Percentiles rank a stretch among this genome's conserved stretches.
Evolutionary conservation across 2,113 vertebrate genomes (phyloP).

Genomic region (Notarius quadriscutis): DNA sequence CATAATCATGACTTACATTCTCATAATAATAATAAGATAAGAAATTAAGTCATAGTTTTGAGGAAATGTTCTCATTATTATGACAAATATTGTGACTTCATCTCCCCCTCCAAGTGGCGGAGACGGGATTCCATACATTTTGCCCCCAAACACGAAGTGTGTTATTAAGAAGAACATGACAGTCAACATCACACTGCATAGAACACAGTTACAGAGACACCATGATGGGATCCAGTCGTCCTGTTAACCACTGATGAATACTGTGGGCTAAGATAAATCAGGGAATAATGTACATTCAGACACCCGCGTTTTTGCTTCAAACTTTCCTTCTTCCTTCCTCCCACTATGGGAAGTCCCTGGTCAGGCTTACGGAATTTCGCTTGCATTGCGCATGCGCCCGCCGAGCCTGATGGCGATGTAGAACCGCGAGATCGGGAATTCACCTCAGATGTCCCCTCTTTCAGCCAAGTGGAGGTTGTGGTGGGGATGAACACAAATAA

Average conservation of each 20-base stretch:
- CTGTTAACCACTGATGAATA: neutral
- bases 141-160: neutral
- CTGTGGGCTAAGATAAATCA: neutral
- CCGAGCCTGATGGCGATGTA: constrained; percentile 17
- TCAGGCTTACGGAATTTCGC: constrained; percentile 15
- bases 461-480: neutral
- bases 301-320: neutral
- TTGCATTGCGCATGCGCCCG: constrained; percentile 32
- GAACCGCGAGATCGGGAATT: constrained; percentile 22
- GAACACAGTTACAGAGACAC: neutral
- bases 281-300: neutral
- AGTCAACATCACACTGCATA: neutral
- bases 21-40: too few relatives aligned
- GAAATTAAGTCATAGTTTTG: too few relatives aligned
- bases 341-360: neutral
- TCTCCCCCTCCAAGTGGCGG: too few relatives aligned
- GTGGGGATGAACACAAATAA: neutral
- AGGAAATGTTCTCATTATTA: too few relatives aligned
- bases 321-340: neutral
- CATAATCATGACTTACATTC: too few relatives aligned
- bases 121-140: neutral
- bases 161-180: neutral
- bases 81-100: too few relatives aligned
- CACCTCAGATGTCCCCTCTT: constrained; percentile 5
- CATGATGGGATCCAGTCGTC: neutral